Percentiles rank a stretch among this genome's conserved stretches.
Evolutionary conservation across 1,140 invertebrate genomes (phyloP).

Genomic region (Caenorhabditis tropicalis): DNA sequence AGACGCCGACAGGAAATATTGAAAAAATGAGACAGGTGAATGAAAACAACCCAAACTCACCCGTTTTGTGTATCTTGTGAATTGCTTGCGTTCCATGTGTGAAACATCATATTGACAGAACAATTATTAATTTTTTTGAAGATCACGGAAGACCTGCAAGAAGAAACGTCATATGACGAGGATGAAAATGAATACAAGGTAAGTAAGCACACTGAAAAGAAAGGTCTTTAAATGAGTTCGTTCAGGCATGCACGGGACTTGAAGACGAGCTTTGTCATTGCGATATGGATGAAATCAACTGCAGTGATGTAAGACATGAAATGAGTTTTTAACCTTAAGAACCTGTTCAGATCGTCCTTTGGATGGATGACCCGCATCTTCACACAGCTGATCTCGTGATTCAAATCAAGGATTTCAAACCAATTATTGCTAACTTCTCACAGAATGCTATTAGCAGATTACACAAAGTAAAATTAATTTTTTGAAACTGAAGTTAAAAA

Average conservation of each 20-base stretch:
- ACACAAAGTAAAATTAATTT: background rate
- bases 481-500: background rate
- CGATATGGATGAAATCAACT: conserved; percentile 12
- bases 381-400: background rate
- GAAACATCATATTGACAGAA: too few species aligned
- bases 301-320: conserved; percentile 12
- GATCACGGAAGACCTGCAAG: background rate
- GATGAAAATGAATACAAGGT: background rate
- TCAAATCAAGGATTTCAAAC: background rate
- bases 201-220: too few species aligned
- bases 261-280: conserved; percentile 36
- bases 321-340: too few species aligned
- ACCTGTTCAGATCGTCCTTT: background rate
- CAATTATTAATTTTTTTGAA: background rate
- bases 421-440: background rate
- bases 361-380: background rate
- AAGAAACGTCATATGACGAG: background rate
- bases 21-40: conserved; percentile 1
- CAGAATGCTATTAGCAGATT: conserved; percentile 12
- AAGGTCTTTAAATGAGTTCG: too few species aligned
- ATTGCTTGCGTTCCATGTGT: background rate
- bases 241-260: background rate
- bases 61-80: background rate
- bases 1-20: background rate
- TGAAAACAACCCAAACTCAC: background rate